These are phyloP conservation scores for Keiferia lycopersicella DNA, from an alignment of 2,888 invertebrate species.

Conservation along the genomic window DNA sequence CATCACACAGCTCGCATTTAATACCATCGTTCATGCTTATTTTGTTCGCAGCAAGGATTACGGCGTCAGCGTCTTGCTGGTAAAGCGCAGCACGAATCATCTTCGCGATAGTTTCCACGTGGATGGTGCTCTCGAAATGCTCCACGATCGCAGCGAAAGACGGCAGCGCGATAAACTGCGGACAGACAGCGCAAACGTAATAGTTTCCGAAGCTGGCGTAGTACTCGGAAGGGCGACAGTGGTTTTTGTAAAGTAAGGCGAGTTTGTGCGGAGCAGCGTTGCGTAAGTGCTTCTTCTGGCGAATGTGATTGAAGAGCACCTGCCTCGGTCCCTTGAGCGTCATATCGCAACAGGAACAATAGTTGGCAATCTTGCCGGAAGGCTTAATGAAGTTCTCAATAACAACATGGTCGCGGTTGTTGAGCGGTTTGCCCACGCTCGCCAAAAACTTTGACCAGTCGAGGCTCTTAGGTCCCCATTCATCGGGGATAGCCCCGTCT, in stretches of 20 bases:
- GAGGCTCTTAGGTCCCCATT: constrained; percentile 73
- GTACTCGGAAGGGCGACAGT: constrained; percentile 69
- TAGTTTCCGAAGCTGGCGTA: constrained; percentile 74
- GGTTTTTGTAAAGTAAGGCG: constrained; percentile 63
- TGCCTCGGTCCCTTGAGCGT: constrained; percentile 72
- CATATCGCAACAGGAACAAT: constrained; percentile 73
- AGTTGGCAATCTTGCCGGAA: constrained; percentile 69
- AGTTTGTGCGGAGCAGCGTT: constrained; percentile 72
- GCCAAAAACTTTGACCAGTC: constrained; percentile 75
- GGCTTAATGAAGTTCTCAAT: constrained; percentile 75
- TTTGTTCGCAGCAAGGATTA: constrained; percentile 52
- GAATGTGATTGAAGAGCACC: constrained; percentile 73
- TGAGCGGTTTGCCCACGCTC: constrained; percentile 67
- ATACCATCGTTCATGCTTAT: constrained; percentile 44
- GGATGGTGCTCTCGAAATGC: constrained; percentile 65
- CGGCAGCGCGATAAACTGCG: constrained; percentile 60
- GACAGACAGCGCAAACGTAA: constrained; percentile 68
- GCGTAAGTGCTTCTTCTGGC: constrained; percentile 73
- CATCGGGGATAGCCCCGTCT: constrained; percentile 65
- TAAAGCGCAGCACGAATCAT: constrained; percentile 59
- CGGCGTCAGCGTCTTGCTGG: constrained; percentile 47
- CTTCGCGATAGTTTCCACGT: constrained; percentile 62
- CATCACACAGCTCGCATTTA: constrained; percentile 59
- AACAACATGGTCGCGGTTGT: constrained; percentile 67
- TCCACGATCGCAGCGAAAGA: constrained; percentile 71